phyloP scores from a whole-genome alignment of 2,888 invertebrate genomes.

The Scaptomyza parva region DNA sequence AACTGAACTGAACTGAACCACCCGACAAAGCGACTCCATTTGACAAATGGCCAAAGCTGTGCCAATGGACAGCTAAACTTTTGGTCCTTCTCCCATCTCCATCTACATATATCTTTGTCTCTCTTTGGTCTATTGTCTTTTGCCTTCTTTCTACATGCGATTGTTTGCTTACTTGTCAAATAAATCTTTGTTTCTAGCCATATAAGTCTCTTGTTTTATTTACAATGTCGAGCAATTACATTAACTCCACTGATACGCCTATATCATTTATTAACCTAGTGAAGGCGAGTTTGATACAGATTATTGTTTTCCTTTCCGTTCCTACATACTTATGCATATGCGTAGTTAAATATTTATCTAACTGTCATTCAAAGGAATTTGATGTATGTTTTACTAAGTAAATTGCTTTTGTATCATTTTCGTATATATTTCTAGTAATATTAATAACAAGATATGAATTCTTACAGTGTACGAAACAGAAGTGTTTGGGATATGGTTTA shows the following conservation, averaged over 20 bases:
- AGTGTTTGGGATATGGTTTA: too few species aligned
- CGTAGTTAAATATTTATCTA: slow-evolving; percentile 28
- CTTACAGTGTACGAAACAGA: too few species aligned
- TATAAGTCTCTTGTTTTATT: slow-evolving; percentile 65
- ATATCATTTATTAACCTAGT: slow-evolving; percentile 49
- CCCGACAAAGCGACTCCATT: slow-evolving; percentile 29
- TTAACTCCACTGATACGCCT: slow-evolving; percentile 57
- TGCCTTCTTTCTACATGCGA: slow-evolving; percentile 50
- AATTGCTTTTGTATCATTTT: too few species aligned
- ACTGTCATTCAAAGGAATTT: neutral
- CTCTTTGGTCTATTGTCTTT: slow-evolving; percentile 6
- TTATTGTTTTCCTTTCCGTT: slow-evolving; percentile 21
- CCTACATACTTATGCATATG: slow-evolving; percentile 8
- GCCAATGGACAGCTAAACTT: slow-evolving; percentile 64
- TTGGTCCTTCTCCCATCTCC: slow-evolving; percentile 16
- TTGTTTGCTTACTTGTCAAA: slow-evolving; percentile 67
- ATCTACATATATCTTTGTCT: neutral
- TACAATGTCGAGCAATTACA: slow-evolving; percentile 73
- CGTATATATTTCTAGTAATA: too few species aligned
- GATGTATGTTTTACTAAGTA: neutral
- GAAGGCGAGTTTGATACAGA: slow-evolving; percentile 1
- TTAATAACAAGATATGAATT: too few species aligned
- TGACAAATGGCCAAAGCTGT: slow-evolving; percentile 71
- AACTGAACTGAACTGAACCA: slow-evolving; percentile 25
- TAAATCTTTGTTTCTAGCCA: slow-evolving; percentile 66